Conservation (phyloP, 2,113 vertebrate species). For the Cariama cristata region DNA sequence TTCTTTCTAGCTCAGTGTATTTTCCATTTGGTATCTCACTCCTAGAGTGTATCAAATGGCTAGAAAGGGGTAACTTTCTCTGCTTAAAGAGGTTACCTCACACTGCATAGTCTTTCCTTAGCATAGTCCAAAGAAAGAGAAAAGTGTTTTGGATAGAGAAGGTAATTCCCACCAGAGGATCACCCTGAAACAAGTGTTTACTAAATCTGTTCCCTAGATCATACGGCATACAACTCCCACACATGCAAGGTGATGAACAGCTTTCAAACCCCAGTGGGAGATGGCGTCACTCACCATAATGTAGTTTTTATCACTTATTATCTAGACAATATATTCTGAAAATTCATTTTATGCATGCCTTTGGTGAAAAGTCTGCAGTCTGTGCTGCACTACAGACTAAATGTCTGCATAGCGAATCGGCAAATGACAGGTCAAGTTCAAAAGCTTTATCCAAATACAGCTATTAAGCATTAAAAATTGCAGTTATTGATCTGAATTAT, state of each 20-base stretch:
- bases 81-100: background rate
- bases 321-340: background rate
- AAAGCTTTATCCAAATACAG: background rate
- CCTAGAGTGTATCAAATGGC: background rate
- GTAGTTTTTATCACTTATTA: background rate
- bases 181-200: background rate
- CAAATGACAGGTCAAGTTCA: background rate
- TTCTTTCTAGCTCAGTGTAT: background rate
- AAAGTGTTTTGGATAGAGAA: background rate
- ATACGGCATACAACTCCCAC: rapidly evolving
- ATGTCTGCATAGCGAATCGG: background rate
- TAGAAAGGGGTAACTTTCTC: background rate
- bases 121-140: background rate
- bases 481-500: background rate
- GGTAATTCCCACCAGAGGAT: background rate
- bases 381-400: background rate
- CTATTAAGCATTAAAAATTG: background rate
- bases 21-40: background rate
- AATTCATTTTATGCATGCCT: background rate
- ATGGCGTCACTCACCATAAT: background rate
- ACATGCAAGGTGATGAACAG: background rate
- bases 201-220: background rate
- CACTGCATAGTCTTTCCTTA: background rate
- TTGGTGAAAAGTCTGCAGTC: background rate
- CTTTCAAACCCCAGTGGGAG: background rate